These are phyloP conservation scores for Ochotona curzoniae DNA, from an alignment of 2,113 vertebrate species.

Conservation along the genomic window DNA sequence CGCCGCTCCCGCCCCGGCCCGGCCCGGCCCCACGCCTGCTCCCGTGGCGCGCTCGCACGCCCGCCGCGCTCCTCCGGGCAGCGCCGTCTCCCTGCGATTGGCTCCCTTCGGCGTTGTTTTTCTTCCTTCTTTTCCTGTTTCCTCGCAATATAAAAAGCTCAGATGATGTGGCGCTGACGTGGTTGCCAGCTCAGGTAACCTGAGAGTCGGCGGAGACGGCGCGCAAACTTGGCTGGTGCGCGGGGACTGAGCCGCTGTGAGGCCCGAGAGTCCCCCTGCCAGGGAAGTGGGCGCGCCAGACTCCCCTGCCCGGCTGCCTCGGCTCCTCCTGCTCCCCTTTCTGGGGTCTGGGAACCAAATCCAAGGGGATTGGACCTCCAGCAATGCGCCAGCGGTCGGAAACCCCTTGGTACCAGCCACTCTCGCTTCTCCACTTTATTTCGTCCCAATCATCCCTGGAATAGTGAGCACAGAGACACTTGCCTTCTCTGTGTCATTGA, in stretches of 20 bases:
- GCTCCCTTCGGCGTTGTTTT: background rate
- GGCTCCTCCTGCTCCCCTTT: background rate
- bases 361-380: rapidly evolving
- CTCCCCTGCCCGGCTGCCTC: background rate
- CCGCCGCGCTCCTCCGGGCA: background rate
- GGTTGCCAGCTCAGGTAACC: conserved; percentile 85
- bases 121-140: conserved; percentile 42
- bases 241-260: background rate
- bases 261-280: too few species aligned
- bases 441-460: background rate
- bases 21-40: background rate
- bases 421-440: background rate
- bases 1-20: background rate
- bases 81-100: background rate
- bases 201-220: background rate
- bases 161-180: conserved; percentile 87
- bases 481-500: background rate
- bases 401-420: too few species aligned
- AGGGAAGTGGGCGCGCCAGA: too few species aligned
- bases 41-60: background rate
- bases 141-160: conserved; percentile 47
- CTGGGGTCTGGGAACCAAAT: background rate
- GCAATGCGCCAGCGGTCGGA: background rate
- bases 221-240: background rate
- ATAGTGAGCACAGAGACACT: background rate